Evolutionary conservation across 2,888 invertebrate genomes (phyloP).

Genomic region (Argyresthia albistria): DNA sequence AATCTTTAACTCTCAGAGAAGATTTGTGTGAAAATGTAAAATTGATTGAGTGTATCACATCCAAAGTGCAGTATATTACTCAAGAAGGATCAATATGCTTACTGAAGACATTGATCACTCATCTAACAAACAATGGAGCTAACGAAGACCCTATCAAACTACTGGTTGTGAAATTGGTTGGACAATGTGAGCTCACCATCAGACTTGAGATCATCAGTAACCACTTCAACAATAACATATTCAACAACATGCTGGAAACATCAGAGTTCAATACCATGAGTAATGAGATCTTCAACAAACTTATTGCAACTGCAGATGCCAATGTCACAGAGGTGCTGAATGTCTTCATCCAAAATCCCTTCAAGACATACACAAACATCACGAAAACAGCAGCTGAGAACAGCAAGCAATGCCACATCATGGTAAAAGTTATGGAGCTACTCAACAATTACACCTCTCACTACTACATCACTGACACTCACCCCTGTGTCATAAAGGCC

Average conservation of each 20-base stretch:
- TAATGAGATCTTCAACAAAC: constrained; percentile 51
- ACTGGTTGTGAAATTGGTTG: constrained; percentile 34
- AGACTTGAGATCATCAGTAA: constrained; percentile 36
- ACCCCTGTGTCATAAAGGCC: constrained; percentile 35
- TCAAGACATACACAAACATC: constrained; percentile 36
- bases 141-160: constrained; percentile 22
- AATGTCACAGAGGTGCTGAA: constrained; percentile 36
- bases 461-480: constrained; percentile 43
- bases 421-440: constrained; percentile 39
- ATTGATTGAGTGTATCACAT: constrained; percentile 26
- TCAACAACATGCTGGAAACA: constrained; percentile 27
- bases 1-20: constrained; percentile 37
- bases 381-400: constrained; percentile 42
- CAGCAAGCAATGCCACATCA: constrained; percentile 36
- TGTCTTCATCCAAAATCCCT: constrained; percentile 49
- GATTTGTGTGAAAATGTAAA: constrained; percentile 29
- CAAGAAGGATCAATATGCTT: constrained; percentile 30
- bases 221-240: constrained; percentile 31
- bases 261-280: constrained; percentile 27
- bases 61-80: constrained; percentile 29
- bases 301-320: constrained; percentile 28
- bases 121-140: constrained; percentile 20
- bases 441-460: constrained; percentile 37
- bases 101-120: constrained; percentile 24
- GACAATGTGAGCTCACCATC: constrained; percentile 23